Conservation (phyloP, 2,888 invertebrate genomes). For the Agrypnus murinus region DNA sequence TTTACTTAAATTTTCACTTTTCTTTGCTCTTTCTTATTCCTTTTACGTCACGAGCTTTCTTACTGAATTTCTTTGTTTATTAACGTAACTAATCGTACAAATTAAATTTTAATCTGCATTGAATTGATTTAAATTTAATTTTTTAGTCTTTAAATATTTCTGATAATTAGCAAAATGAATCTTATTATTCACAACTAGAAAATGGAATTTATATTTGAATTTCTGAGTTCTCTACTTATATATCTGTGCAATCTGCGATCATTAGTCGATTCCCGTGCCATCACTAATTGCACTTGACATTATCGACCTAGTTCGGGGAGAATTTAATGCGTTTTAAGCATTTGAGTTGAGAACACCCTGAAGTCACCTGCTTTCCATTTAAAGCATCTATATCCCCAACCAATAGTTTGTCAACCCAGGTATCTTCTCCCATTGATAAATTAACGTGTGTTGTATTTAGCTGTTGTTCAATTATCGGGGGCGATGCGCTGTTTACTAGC, state of each 20-base stretch:
- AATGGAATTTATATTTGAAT: neutral
- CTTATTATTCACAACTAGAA: neutral
- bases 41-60: no score
- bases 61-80: no score
- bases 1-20: conserved; percentile 17
- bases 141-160: no score
- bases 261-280: conserved; percentile 22
- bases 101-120: no score
- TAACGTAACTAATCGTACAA: no score
- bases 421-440: neutral
- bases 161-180: neutral
- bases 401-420: neutral
- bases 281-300: conserved; percentile 27
- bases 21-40: neutral
- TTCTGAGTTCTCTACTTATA: neutral
- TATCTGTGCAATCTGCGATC: conserved; percentile 24
- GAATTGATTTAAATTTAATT: no score
- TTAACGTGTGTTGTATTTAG: conserved; percentile 24
- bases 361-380: conserved; percentile 2
- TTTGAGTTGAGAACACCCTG: neutral
- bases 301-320: conserved; percentile 17
- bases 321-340: conserved; percentile 25
- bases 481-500: conserved; percentile 32
- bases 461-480: conserved; percentile 36
- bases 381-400: neutral